phyloP scores from a whole-genome alignment of 2,888 invertebrate species.

The Callimorpha dominula region DNA sequence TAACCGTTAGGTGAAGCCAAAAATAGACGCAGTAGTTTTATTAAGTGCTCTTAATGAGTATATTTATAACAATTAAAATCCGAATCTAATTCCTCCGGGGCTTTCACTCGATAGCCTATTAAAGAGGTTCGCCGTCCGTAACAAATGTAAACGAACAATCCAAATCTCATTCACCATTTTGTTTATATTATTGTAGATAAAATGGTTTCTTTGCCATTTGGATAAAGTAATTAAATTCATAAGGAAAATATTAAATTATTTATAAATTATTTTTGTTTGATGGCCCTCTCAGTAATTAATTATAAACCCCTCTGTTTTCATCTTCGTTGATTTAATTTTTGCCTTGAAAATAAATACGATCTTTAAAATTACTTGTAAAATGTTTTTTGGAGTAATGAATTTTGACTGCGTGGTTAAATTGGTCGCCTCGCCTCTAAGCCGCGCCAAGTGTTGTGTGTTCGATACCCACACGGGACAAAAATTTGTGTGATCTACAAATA shows the following conservation, averaged over 20 bases:
- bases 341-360: not conserved
- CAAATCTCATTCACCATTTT: not conserved
- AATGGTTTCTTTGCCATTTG: not conserved
- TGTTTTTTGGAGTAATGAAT: not conserved
- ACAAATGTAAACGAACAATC: not conserved
- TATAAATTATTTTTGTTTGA: constrained; percentile 2
- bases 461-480: not conserved
- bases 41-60: too few species aligned
- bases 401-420: not conserved
- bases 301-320: not conserved
- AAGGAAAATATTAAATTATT: not conserved
- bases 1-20: too few species aligned
- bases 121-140: not conserved
- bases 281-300: not conserved
- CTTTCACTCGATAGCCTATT: not conserved
- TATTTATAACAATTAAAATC: not conserved
- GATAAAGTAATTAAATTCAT: not conserved
- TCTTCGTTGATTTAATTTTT: not conserved
- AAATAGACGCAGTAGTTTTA: too few species aligned
- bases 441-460: not conserved
- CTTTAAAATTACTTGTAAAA: not conserved
- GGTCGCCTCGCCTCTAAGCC: not conserved
- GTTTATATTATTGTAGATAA: not conserved
- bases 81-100: not conserved
- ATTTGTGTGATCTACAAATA: not conserved